These are phyloP conservation scores for Trichopoda pennipes DNA, from an alignment of 2,888 invertebrate genomes.

Conservation along the genomic window DNA sequence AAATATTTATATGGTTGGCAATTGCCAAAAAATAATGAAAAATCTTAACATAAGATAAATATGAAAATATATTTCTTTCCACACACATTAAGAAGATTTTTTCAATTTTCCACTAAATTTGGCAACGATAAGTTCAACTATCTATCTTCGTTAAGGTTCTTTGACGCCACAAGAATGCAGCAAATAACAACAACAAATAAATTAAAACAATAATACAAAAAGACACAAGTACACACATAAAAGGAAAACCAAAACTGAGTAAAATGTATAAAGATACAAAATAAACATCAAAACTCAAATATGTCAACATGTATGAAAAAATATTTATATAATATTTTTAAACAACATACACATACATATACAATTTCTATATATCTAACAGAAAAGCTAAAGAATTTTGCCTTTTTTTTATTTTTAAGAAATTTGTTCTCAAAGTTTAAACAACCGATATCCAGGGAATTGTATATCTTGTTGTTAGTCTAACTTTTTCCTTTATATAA, in stretches of 20 bases:
- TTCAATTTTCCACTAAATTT: conserved; percentile 80
- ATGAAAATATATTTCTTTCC: conserved; percentile 62
- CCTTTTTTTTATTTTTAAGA: conserved; percentile 3
- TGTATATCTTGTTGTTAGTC: conserved; percentile 3
- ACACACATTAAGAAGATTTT: conserved; percentile 75
- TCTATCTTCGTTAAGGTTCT: conserved; percentile 77
- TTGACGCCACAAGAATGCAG: conserved; percentile 67
- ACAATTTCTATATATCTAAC: background rate
- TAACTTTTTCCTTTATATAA: background rate
- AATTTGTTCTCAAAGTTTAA: conserved; percentile 19
- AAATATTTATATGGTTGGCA: conserved; percentile 22
- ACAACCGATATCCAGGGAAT: conserved; percentile 30
- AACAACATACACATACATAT: too few relatives aligned
- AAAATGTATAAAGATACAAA: conserved; percentile 31
- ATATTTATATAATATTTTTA: too few relatives aligned
- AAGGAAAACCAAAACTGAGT: conserved; percentile 31
- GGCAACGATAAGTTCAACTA: conserved; percentile 74
- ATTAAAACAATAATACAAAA: conserved; percentile 1
- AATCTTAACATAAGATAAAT: conserved; percentile 67
- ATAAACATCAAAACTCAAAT: conserved; percentile 1
- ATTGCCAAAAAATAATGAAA: conserved; percentile 56
- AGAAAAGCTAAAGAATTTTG: conserved; percentile 46
- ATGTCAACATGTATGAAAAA: too few relatives aligned
- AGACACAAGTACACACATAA: conserved; percentile 3
- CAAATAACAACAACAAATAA: conserved; percentile 39